Evolutionary conservation across 2,888 invertebrate genomes (phyloP).

Genomic region (Acronicta alni): DNA sequence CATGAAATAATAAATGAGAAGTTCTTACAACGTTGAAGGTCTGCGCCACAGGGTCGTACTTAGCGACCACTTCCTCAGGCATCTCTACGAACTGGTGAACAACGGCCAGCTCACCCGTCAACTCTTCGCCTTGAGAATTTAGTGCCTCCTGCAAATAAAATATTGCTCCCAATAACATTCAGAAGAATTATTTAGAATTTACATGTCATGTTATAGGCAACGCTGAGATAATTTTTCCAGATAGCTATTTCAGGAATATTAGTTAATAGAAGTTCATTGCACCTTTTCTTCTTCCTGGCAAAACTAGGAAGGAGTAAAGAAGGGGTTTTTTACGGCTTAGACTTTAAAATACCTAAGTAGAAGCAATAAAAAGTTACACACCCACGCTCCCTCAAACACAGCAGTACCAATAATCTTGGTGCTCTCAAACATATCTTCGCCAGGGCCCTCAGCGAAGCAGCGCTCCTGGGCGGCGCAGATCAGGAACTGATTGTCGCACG

Average conservation of each 20-base stretch:
- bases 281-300: too few relatives aligned
- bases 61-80: conserved; percentile 88
- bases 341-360: too few relatives aligned
- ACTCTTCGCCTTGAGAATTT: conserved; percentile 81
- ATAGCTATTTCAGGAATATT: too few relatives aligned
- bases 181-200: too few relatives aligned
- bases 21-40: conserved; percentile 75
- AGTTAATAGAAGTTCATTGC: too few relatives aligned
- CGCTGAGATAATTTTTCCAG: too few relatives aligned
- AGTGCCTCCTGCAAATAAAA: conserved; percentile 87
- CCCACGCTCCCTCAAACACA: conserved; percentile 91
- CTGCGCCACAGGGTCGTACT: conserved; percentile 73
- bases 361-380: conserved; percentile 50
- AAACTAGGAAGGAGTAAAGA: too few relatives aligned
- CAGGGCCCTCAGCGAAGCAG: conserved; percentile 94
- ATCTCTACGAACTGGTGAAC: conserved; percentile 94
- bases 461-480: conserved; percentile 89
- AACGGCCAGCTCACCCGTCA: conserved; percentile 91
- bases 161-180: neutral
- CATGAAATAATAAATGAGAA: too few relatives aligned
- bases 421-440: conserved; percentile 95
- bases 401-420: conserved; percentile 93
- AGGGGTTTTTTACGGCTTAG: too few relatives aligned
- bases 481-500: conserved; percentile 92
- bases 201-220: too few relatives aligned